These are phyloP conservation scores for Polypedilum pembai DNA, from an alignment of 1,140 invertebrate genomes.

Conservation along the genomic window DNA sequence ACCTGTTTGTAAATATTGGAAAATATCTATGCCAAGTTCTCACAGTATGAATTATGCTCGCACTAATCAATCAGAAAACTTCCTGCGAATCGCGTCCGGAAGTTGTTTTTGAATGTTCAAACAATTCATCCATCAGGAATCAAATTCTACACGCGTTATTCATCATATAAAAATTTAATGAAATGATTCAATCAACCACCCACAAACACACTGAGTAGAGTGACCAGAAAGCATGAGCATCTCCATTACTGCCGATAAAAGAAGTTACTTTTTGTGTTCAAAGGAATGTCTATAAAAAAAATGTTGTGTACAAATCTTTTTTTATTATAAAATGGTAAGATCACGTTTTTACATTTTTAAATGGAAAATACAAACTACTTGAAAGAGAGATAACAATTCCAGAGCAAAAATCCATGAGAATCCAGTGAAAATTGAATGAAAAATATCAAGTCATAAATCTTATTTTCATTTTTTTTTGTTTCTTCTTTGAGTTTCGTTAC, in stretches of 20 bases:
- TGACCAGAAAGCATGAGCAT: not conserved
- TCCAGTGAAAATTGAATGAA: slow-evolving; percentile 23
- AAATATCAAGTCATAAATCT: slow-evolving; percentile 22
- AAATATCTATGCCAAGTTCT: no score
- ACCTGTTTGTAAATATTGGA: no score
- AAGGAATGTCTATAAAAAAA: slow-evolving; percentile 27
- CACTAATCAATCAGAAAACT: no score
- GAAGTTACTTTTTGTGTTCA: not conserved
- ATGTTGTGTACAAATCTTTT: slow-evolving; percentile 1
- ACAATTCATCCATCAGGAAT: no score
- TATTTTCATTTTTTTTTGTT: not conserved
- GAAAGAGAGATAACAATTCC: slow-evolving; percentile 11
- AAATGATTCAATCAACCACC: no score
- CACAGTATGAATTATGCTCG: no score
- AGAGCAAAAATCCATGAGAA: slow-evolving; percentile 21
- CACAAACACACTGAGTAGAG: no score
- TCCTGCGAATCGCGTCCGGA: no score
- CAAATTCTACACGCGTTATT: no score
- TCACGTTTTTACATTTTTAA: slow-evolving; percentile 16
- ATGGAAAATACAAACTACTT: slow-evolving; percentile 18
- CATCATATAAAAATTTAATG: no score
- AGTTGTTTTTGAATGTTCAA: no score
- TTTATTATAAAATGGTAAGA: slow-evolving; percentile 14
- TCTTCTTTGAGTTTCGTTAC: not conserved
- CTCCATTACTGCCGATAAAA: not conserved